These are phyloP conservation scores for Lasius fuliginosus DNA, from an alignment of 2,888 invertebrate species.

Conservation along the genomic window DNA sequence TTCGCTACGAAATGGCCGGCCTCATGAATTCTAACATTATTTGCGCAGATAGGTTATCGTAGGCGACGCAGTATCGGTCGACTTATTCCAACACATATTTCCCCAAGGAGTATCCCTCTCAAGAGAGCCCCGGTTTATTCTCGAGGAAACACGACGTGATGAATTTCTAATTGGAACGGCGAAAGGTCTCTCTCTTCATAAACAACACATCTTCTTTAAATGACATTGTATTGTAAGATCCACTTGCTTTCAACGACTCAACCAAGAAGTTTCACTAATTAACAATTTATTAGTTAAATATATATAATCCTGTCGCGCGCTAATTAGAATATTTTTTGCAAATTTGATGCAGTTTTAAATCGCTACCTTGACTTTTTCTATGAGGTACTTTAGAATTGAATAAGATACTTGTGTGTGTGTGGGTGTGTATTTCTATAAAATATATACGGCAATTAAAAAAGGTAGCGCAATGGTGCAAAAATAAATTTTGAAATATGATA, in stretches of 20 bases:
- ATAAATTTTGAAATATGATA: neutral
- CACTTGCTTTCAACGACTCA: neutral
- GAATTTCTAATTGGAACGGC: conserved; percentile 71
- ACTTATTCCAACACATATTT: conserved; percentile 71
- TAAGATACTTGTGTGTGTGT: neutral
- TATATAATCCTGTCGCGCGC: neutral
- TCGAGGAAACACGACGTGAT: conserved; percentile 62
- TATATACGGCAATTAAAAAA: neutral
- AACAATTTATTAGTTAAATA: neutral
- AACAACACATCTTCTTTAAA: conserved; percentile 30
- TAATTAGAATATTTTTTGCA: conserved; percentile 5
- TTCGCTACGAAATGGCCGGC: conserved; percentile 37
- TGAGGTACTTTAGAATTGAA: neutral
- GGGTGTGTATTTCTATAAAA: too few species aligned
- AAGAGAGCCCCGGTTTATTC: conserved; percentile 45
- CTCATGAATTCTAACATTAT: conserved; percentile 62
- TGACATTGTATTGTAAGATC: neutral
- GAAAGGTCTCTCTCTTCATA: conserved; percentile 35
- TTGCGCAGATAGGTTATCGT: conserved; percentile 62
- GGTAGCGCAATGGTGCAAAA: neutral
- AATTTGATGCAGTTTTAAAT: neutral
- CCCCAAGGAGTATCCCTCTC: conserved; percentile 63
- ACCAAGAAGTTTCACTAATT: neutral
- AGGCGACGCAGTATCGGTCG: conserved; percentile 54
- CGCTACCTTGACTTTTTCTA: neutral